These are phyloP conservation scores for Oenanthe oenanthe DNA, from an alignment of 2,113 vertebrate species.

Conservation along the genomic window DNA sequence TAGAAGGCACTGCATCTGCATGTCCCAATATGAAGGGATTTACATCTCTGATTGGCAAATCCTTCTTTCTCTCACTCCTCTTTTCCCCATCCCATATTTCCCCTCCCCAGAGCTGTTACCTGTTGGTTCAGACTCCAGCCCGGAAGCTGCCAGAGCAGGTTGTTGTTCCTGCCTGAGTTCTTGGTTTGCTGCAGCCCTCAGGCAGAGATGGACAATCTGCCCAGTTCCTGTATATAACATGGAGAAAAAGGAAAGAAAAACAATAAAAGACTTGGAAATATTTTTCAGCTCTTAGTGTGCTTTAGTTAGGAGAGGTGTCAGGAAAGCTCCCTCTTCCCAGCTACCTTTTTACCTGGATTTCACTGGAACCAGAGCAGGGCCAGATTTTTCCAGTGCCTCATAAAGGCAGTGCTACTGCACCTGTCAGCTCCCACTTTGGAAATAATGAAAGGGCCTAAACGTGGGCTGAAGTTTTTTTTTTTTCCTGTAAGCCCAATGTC, in stretches of 20 bases:
- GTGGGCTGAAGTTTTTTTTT: neutral
- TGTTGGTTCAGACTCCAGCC: neutral
- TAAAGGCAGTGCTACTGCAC: neutral
- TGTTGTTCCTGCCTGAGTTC: neutral
- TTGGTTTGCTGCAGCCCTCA: neutral
- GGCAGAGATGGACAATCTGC: neutral
- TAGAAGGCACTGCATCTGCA: neutral
- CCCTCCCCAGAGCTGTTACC: neutral
- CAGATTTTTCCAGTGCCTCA: neutral
- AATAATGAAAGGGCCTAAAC: neutral
- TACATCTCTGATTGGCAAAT: neutral
- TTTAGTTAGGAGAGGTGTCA: neutral
- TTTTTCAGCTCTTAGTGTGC: neutral
- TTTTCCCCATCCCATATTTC: neutral
- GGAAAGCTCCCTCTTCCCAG: neutral
- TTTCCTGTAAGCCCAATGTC: neutral
- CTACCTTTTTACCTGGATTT: neutral
- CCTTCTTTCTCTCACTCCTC: neutral
- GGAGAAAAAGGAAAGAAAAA: neutral
- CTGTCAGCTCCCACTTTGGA: constrained; percentile 7
- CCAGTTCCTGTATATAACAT: neutral
- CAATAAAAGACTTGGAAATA: neutral
- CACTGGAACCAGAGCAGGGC: neutral
- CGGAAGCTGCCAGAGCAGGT: neutral
- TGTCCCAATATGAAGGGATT: neutral